phyloP scores from a whole-genome alignment of 1,140 invertebrate genomes.

The Anastrepha obliqua region DNA sequence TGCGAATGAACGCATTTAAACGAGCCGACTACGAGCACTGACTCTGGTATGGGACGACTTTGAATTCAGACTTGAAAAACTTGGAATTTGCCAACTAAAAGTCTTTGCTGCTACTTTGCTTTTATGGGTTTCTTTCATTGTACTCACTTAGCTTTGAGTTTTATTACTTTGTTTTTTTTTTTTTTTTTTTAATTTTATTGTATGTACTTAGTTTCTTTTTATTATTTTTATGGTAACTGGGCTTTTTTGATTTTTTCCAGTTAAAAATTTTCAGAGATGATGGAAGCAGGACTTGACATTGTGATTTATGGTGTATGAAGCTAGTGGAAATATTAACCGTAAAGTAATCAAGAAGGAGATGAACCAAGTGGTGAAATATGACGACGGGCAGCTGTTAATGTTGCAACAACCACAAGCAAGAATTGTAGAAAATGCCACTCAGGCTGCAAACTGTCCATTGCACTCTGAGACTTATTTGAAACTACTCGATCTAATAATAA shows the following conservation, averaged over 20 bases:
- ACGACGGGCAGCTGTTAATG: neutral
- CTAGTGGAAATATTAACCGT: neutral
- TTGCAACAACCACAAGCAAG: too few relatives aligned
- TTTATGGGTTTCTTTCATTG: slow-evolving; percentile 41
- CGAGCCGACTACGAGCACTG: neutral
- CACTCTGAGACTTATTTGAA: too few relatives aligned
- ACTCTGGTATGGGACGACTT: neutral
- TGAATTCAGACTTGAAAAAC: slow-evolving; percentile 39
- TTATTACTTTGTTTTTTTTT: neutral
- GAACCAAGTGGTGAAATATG: neutral
- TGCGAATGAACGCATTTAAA: slow-evolving; percentile 46
- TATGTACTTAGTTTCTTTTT: neutral
- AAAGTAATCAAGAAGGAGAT: neutral
- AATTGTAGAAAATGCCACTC: too few relatives aligned
- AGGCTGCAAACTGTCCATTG: too few relatives aligned
- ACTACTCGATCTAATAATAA: too few relatives aligned
- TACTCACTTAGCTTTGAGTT: neutral
- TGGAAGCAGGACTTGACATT: neutral
- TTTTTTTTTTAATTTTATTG: neutral
- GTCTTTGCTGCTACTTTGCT: neutral
- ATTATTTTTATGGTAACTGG: neutral
- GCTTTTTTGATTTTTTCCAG: neutral
- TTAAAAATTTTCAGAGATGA: neutral
- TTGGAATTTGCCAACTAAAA: neutral
- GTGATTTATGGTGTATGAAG: slow-evolving; percentile 6